phyloP scores from a whole-genome alignment of 1,140 invertebrate genomes.

The Zaprionus nigranus region DNA sequence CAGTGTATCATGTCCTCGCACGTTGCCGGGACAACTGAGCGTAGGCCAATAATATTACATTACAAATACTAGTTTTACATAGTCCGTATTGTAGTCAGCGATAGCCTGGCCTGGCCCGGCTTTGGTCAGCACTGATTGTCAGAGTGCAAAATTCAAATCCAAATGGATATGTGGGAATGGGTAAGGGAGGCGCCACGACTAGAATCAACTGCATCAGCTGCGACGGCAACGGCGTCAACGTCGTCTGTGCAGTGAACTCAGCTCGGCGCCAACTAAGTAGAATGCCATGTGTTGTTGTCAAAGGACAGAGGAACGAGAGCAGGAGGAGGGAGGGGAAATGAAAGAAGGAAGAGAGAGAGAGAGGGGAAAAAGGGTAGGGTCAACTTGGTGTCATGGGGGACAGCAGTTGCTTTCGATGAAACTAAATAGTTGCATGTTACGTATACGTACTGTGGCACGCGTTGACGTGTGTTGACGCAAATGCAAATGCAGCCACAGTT shows the following conservation, averaged over 20 bases:
- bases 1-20: slow-evolving; percentile 1
- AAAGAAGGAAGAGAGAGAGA: background rate
- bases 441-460: slow-evolving; percentile 72
- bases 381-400: slow-evolving; percentile 28
- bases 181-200: slow-evolving; percentile 1
- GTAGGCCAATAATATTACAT: slow-evolving; percentile 33
- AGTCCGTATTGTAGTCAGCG: slow-evolving; percentile 1
- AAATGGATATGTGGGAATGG: slow-evolving; percentile 29
- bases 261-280: slow-evolving; percentile 61
- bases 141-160: slow-evolving; percentile 45
- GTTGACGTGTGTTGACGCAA: slow-evolving; percentile 46
- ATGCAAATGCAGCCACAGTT: slow-evolving; percentile 59
- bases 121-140: slow-evolving; percentile 58
- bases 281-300: slow-evolving; percentile 53
- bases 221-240: slow-evolving; percentile 16
- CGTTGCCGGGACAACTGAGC: slow-evolving; percentile 14
- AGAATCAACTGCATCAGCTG: slow-evolving; percentile 40
- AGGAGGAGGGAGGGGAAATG: too few species aligned
- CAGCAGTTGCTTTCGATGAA: slow-evolving; percentile 33
- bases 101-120: background rate
- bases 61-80: slow-evolving; percentile 14
- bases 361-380: background rate
- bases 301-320: background rate
- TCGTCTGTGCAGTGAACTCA: slow-evolving; percentile 70
- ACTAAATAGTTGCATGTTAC: slow-evolving; percentile 67